These are phyloP conservation scores for Iphiclides podalirius DNA, from an alignment of 2,888 invertebrate genomes.

Conservation along the genomic window DNA sequence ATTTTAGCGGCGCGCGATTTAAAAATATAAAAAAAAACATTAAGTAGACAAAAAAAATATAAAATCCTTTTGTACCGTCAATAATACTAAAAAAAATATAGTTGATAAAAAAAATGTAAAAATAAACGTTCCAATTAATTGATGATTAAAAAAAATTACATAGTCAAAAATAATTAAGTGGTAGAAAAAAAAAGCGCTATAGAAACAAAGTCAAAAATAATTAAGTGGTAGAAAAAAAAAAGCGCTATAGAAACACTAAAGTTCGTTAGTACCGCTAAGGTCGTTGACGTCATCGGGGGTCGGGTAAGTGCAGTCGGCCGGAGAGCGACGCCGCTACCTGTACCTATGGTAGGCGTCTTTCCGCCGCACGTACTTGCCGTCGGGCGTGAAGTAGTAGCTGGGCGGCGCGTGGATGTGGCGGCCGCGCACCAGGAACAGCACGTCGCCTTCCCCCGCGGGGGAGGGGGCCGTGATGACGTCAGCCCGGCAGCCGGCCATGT, in stretches of 20 bases:
- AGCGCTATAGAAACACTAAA: background rate
- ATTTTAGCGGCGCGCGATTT: too few species aligned
- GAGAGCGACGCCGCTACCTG: constrained; percentile 49
- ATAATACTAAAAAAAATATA: background rate
- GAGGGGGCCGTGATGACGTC: constrained; percentile 73
- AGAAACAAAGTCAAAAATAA: too few species aligned
- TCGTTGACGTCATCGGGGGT: too few species aligned
- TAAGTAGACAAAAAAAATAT: background rate
- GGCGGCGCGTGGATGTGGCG: constrained; percentile 71
- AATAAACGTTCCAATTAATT: too few species aligned
- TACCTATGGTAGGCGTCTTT: constrained; percentile 72
- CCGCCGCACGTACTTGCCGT: constrained; percentile 71
- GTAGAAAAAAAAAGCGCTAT: too few species aligned
- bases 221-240: background rate
- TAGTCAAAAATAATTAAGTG: background rate
- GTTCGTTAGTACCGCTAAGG: too few species aligned
- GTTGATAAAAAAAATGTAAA: background rate
- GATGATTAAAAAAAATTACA: background rate
- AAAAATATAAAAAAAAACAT: background rate
- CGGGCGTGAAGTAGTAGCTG: constrained; percentile 70
- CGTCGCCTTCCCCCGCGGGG: constrained; percentile 51
- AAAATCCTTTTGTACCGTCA: background rate
- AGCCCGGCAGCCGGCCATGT: constrained; percentile 73
- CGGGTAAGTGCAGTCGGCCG: too few species aligned
- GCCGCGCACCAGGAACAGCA: constrained; percentile 69